Conservation (phyloP, 2,113 vertebrate species). For the Erythrolamprus reginae region DNA sequence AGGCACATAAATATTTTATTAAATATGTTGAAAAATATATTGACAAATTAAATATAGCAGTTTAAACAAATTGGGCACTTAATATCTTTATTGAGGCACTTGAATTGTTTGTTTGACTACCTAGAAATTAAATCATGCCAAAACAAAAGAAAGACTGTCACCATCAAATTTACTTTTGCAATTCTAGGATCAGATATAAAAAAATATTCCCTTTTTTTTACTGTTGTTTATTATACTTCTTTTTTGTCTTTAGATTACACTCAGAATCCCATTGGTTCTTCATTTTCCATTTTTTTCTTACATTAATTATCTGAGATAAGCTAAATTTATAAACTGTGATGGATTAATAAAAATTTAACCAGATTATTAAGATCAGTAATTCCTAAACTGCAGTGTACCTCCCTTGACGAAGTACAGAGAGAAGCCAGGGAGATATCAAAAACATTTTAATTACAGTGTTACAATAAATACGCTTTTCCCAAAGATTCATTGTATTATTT, state of each 20-base stretch:
- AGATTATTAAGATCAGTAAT: background rate
- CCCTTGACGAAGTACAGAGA: background rate
- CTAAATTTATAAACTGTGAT: background rate
- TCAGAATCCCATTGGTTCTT: background rate
- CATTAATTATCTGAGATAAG: background rate
- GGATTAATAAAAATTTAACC: background rate
- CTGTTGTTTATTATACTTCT: too few species aligned
- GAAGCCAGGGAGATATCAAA: background rate
- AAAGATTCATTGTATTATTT: background rate
- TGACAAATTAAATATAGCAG: background rate
- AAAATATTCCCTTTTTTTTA: background rate
- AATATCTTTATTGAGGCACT: background rate
- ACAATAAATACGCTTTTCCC: background rate
- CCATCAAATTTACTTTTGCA: background rate
- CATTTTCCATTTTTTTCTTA: background rate
- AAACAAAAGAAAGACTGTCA: background rate
- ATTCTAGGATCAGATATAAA: background rate
- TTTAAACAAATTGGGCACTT: too few species aligned
- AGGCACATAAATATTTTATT: conserved; percentile 14
- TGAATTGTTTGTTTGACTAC: background rate
- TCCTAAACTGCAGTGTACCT: background rate
- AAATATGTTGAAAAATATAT: conserved; percentile 2
- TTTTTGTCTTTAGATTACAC: background rate
- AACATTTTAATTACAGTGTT: background rate
- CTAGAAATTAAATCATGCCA: background rate